Conservation (phyloP, 2,888 invertebrate species). For the Diploptera punctata region DNA sequence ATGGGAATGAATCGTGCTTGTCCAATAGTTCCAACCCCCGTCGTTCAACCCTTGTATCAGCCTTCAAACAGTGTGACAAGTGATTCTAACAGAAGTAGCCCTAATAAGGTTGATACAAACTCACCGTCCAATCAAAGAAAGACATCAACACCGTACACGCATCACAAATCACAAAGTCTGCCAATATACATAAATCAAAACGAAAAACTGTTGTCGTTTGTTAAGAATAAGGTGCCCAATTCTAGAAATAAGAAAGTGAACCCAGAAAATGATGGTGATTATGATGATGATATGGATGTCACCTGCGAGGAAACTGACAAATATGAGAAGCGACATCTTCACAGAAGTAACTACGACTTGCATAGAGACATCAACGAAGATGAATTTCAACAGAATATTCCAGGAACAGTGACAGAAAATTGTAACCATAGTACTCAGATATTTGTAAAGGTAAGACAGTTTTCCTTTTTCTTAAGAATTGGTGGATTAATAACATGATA, state of each 20-base stretch:
- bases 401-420: slow-evolving; percentile 24
- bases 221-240: not conserved
- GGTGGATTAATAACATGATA: too few species aligned
- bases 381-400: slow-evolving; percentile 8
- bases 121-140: slow-evolving; percentile 1
- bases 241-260: not conserved
- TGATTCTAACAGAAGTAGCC: slow-evolving; percentile 29
- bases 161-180: not conserved
- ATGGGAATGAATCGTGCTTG: slow-evolving; percentile 23
- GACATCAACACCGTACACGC: not conserved
- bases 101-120: not conserved
- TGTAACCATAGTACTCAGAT: slow-evolving; percentile 32
- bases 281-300: slow-evolving; percentile 13
- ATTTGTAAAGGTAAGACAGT: slow-evolving; percentile 34
- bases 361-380: slow-evolving; percentile 7
- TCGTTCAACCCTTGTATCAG: slow-evolving; percentile 25
- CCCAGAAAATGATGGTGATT: not conserved
- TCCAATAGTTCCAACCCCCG: slow-evolving; percentile 23
- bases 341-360: slow-evolving; percentile 12
- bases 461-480: too few species aligned
- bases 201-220: not conserved
- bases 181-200: not conserved
- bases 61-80: slow-evolving; percentile 9
- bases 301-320: not conserved
- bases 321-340: slow-evolving; percentile 10